A percentile compares a stretch with the other conserved stretches of the same genome.
Evolutionary conservation across 2,797 vertebrate species (phyloP).

Genomic region (Hemibagrus guttatus): DNA sequence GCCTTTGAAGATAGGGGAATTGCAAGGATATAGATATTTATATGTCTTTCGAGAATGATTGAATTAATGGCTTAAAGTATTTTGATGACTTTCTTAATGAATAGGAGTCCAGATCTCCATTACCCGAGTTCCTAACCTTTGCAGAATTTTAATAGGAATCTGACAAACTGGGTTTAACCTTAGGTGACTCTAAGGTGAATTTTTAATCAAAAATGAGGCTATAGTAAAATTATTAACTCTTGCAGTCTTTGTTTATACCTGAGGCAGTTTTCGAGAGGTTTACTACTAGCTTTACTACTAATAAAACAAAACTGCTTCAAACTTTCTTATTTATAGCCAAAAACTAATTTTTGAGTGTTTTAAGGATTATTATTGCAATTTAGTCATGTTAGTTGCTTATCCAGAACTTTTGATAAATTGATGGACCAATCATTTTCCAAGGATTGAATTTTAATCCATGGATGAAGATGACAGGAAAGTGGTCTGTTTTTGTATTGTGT

Average conservation of each 20-base stretch:
- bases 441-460: neutral
- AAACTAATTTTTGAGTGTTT: neutral
- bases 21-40: neutral
- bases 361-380: neutral
- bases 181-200: constrained; percentile 1
- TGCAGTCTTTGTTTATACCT: neutral
- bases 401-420: neutral
- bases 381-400: neutral
- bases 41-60: constrained; percentile 6
- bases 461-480: neutral
- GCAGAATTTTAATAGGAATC: neutral
- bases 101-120: constrained; percentile 8
- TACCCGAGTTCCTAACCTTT: neutral
- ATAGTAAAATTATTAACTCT: constrained; percentile 43
- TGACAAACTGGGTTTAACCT: neutral
- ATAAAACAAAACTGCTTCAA: neutral
- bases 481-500: neutral
- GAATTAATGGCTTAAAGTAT: neutral
- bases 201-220: constrained; percentile 11
- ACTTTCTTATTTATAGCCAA: neutral
- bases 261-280: constrained; percentile 8
- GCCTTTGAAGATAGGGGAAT: neutral
- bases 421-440: neutral
- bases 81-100: constrained; percentile 31
- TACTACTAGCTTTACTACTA: neutral